Conservation (phyloP, 1,140 invertebrate species). For the Drosophila subobscura region DNA sequence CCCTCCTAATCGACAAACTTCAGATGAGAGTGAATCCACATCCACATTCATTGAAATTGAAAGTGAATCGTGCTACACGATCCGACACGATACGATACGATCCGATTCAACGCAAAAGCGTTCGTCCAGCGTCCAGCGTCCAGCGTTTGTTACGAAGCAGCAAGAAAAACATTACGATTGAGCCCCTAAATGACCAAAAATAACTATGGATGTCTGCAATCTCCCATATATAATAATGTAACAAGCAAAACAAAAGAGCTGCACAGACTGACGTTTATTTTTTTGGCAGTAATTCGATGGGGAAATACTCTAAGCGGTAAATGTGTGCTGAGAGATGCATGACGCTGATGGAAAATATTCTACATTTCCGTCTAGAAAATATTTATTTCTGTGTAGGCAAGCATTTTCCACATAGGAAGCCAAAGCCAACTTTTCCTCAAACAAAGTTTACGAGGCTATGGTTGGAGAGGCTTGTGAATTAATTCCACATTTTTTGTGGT, state of each 20-base stretch:
- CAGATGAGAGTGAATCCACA: constrained; percentile 56
- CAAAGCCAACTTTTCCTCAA: too few relatives aligned
- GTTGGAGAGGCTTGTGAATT: too few relatives aligned
- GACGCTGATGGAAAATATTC: background rate
- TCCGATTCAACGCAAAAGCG: constrained; percentile 33
- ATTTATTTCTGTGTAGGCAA: background rate
- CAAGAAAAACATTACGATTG: constrained; percentile 24
- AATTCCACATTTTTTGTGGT: too few relatives aligned
- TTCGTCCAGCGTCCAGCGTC: constrained; percentile 38
- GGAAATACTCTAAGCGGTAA: background rate
- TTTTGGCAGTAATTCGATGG: constrained; percentile 16
- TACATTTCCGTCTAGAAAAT: too few relatives aligned
- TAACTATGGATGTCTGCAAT: constrained; percentile 22
- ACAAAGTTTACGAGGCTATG: too few relatives aligned
- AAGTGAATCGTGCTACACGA: constrained; percentile 81
- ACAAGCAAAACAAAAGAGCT: constrained; percentile 39
- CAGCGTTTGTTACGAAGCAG: constrained; percentile 36
- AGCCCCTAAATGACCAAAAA: constrained; percentile 66
- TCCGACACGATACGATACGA: constrained; percentile 55
- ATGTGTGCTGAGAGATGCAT: background rate
- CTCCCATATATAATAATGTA: constrained; percentile 59
- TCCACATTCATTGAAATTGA: constrained; percentile 73
- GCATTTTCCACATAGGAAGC: too few relatives aligned
- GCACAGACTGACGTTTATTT: background rate
- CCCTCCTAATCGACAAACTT: constrained; percentile 14